Evolutionary conservation across 2,888 invertebrate genomes (phyloP).

Genomic region (Eurytoma adleriae): DNA sequence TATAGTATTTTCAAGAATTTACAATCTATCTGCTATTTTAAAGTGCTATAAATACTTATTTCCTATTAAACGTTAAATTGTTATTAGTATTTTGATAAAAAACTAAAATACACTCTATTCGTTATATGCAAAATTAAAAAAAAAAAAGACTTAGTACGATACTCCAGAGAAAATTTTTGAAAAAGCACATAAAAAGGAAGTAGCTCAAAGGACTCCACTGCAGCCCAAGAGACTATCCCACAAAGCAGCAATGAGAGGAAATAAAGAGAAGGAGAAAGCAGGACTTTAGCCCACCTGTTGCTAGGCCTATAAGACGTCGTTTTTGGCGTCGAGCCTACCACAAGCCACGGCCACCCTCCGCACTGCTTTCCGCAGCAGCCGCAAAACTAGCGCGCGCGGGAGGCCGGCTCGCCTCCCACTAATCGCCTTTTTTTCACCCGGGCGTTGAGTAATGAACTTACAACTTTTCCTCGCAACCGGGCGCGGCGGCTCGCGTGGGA

Average conservation of each 20-base stretch:
- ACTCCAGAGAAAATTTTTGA: not conserved
- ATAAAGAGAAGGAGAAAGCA: not conserved
- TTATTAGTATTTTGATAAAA: no score
- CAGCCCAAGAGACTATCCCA: constrained; percentile 7
- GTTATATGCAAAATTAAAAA: no score
- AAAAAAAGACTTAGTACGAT: not conserved
- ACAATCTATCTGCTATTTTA: no score
- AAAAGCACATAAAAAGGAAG: not conserved
- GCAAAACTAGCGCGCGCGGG: not conserved
- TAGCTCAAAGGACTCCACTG: not conserved
- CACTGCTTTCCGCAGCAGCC: not conserved
- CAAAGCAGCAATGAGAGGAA: not conserved
- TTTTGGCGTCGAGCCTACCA: constrained; percentile 9
- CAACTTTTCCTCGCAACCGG: not conserved
- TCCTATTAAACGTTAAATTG: no score
- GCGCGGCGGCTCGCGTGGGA: not conserved
- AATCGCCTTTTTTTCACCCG: not conserved
- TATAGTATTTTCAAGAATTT: no score
- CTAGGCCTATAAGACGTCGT: constrained; percentile 40
- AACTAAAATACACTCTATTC: no score
- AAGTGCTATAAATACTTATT: no score
- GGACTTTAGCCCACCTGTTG: constrained; percentile 43
- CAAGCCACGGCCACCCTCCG: not conserved
- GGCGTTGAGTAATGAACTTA: not conserved
- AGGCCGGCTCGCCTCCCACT: not conserved